Percentiles rank a stretch among this genome's conserved stretches.
These are phyloP conservation scores for Aromia moschata DNA, from an alignment of 2,888 invertebrate genomes.

Conservation along the genomic window DNA sequence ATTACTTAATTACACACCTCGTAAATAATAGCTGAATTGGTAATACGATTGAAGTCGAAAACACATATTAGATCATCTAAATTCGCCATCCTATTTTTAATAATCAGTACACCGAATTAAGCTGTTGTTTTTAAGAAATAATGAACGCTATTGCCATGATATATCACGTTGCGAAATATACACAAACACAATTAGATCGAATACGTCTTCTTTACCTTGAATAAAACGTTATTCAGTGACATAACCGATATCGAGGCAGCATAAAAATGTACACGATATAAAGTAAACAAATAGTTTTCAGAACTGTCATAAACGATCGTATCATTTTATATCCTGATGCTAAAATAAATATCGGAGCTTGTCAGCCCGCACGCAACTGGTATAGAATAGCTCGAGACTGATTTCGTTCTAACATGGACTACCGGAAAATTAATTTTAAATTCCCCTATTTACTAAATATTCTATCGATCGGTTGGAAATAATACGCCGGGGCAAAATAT, in stretches of 20 bases:
- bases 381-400: conserved; percentile 8
- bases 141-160: no score
- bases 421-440: neutral
- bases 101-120: no score
- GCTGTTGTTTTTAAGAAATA: no score
- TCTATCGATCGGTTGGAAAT: no score
- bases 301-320: conserved; percentile 23
- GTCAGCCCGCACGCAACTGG: conserved; percentile 17
- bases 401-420: conserved; percentile 7
- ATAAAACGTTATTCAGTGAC: neutral
- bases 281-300: conserved; percentile 2
- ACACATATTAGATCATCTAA: no score
- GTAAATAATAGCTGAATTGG: no score
- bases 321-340: conserved; percentile 27
- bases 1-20: no score
- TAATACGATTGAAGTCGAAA: no score
- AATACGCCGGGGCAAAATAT: no score
- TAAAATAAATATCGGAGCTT: conserved; percentile 23
- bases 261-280: neutral
- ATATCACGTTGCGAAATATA: no score
- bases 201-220: neutral
- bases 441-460: neutral
- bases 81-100: no score
- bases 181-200: neutral
- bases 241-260: neutral